Percentiles rank a stretch among this genome's conserved stretches.
Evolutionary conservation across 2,888 invertebrate species (phyloP).

Genomic region (Stramonita haemastoma): DNA sequence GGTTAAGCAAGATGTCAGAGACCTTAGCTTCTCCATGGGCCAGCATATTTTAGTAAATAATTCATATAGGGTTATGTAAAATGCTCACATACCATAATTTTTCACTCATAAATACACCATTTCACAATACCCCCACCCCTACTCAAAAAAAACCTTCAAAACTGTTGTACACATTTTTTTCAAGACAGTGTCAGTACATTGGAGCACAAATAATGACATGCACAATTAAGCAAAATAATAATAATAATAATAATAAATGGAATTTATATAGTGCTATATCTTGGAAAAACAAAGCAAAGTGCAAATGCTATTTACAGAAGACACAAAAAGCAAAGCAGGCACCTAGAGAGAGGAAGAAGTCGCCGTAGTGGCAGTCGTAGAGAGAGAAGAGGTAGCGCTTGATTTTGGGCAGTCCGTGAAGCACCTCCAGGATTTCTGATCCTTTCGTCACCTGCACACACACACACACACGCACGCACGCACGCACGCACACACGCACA

Average conservation of each 20-base stretch:
- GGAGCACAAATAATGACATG: not conserved
- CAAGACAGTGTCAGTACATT: not conserved
- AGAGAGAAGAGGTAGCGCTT: conserved; percentile 87
- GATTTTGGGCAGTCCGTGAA: conserved; percentile 84
- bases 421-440: conserved; percentile 89
- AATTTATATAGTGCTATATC: too few relatives aligned
- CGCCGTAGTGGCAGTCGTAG: conserved; percentile 94
- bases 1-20: too few relatives aligned
- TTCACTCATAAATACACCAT: too few relatives aligned
- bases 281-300: too few relatives aligned
- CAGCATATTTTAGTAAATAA: too few relatives aligned
- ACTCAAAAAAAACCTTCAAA: too few relatives aligned
- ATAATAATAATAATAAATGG: not conserved
- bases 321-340: conserved; percentile 44
- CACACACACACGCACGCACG: not conserved
- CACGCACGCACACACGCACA: not conserved
- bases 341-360: conserved; percentile 90
- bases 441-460: conserved; percentile 83
- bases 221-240: not conserved
- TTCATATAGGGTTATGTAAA: too few relatives aligned
- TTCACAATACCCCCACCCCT: too few relatives aligned
- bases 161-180: too few relatives aligned
- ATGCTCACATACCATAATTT: too few relatives aligned
- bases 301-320: too few relatives aligned
- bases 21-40: too few relatives aligned